A percentile compares a stretch with the other conserved stretches of the same genome.
Conservation (phyloP, 2,888 invertebrate genomes). For the Spicauda simplicius region DNA sequence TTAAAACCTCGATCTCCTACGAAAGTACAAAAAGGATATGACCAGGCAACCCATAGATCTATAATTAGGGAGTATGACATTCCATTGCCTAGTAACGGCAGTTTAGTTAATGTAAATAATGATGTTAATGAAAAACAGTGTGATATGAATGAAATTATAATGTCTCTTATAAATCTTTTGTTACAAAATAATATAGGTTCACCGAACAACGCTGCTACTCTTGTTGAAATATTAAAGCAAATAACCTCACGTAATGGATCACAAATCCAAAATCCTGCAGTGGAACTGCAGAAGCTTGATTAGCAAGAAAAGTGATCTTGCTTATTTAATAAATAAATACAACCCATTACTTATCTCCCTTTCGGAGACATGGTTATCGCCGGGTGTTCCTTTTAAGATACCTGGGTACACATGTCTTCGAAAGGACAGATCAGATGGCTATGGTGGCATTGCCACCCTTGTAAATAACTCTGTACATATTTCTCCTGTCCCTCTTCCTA, state of each 20-base stretch:
- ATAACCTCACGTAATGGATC: not conserved
- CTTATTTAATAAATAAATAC: slow-evolving; percentile 21
- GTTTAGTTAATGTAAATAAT: not conserved
- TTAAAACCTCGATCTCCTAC: not conserved
- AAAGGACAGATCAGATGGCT: slow-evolving; percentile 28
- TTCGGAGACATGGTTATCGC: slow-evolving; percentile 22
- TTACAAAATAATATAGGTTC: not conserved
- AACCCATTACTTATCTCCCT: slow-evolving; percentile 19
- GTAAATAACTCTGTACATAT: slow-evolving; percentile 12
- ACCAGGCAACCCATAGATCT: not conserved
- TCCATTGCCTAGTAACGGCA: not conserved
- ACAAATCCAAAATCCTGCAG: not conserved
- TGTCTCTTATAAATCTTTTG: not conserved
- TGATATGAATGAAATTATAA: not conserved
- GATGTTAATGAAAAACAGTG: not conserved
- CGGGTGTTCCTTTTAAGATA: slow-evolving; percentile 11
- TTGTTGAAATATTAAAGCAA: not conserved
- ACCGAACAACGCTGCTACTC: not conserved
- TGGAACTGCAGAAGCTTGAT: slow-evolving; percentile 23
- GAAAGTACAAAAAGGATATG: not conserved
- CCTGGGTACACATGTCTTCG: slow-evolving; percentile 15
- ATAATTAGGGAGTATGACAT: not conserved
- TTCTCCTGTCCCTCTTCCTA: slow-evolving; percentile 42
- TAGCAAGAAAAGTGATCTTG: slow-evolving; percentile 11
- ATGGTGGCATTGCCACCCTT: slow-evolving; percentile 27